These are phyloP conservation scores for Elegia similella DNA, from an alignment of 2,888 invertebrate species.

Conservation along the genomic window DNA sequence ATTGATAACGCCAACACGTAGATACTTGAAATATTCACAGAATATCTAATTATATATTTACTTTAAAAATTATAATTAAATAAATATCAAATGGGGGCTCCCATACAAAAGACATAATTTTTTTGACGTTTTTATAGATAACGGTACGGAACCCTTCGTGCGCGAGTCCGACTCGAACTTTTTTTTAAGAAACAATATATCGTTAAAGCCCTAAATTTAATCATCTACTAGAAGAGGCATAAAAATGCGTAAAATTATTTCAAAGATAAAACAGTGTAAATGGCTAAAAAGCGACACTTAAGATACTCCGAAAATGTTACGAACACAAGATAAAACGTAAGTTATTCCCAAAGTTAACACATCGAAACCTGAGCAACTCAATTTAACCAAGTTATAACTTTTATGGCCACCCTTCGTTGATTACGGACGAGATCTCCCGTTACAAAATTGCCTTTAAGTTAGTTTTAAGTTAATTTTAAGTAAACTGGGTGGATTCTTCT, in stretches of 20 bases:
- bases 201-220: too few relatives aligned
- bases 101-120: too few relatives aligned
- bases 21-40: too few relatives aligned
- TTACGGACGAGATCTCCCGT: not conserved
- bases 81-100: too few relatives aligned
- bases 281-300: not conserved
- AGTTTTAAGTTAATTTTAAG: conserved; percentile 8
- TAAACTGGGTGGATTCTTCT: not conserved
- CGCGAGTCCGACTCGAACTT: too few relatives aligned
- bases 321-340: conserved; percentile 2
- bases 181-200: too few relatives aligned
- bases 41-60: too few relatives aligned
- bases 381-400: conserved; percentile 11
- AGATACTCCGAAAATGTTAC: not conserved
- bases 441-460: conserved; percentile 8
- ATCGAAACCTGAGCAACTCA: conserved; percentile 10
- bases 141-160: too few relatives aligned
- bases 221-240: too few relatives aligned
- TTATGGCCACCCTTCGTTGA: conserved; percentile 2
- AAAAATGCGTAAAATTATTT: not conserved
- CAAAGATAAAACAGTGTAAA: not conserved
- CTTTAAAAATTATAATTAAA: too few relatives aligned
- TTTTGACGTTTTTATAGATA: too few relatives aligned
- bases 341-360: conserved; percentile 4
- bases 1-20: too few relatives aligned